Percentiles rank a stretch among this genome's conserved stretches.
Conservation (phyloP, 2,113 vertebrate genomes). For the Caranx ignobilis region DNA sequence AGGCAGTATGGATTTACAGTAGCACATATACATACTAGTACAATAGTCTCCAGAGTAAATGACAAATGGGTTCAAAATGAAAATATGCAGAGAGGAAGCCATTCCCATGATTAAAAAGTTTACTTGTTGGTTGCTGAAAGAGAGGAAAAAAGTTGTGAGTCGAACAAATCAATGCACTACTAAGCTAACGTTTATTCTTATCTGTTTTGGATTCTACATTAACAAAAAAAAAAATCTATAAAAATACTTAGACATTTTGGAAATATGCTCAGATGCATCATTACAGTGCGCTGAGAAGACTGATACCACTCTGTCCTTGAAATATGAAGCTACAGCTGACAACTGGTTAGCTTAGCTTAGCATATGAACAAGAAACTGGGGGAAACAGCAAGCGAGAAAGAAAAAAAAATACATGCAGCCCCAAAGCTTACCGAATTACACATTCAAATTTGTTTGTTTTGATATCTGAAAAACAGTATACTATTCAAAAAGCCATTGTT, state of each 20-base stretch:
- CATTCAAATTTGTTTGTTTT: too few relatives aligned
- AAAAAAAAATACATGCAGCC: too few relatives aligned
- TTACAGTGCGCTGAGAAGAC: too few relatives aligned
- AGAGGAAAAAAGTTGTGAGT: neutral
- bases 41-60: constrained; percentile 24
- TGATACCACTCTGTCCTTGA: too few relatives aligned
- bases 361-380: neutral
- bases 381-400: neutral
- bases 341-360: neutral
- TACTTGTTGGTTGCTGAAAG: neutral
- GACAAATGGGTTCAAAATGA: neutral
- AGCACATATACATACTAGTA: neutral
- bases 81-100: neutral
- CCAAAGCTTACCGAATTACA: neutral
- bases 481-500: too few relatives aligned
- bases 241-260: neutral
- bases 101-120: neutral
- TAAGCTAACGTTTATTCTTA: neutral
- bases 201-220: neutral
- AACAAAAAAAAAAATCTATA: neutral
- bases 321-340: too few relatives aligned
- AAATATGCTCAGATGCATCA: neutral
- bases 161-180: neutral
- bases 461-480: too few relatives aligned
- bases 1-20: constrained; percentile 14